Percentiles rank a stretch among this genome's conserved stretches.
phyloP scores from a whole-genome alignment of 2,888 invertebrate species.

The Papilio gigon region DNA sequence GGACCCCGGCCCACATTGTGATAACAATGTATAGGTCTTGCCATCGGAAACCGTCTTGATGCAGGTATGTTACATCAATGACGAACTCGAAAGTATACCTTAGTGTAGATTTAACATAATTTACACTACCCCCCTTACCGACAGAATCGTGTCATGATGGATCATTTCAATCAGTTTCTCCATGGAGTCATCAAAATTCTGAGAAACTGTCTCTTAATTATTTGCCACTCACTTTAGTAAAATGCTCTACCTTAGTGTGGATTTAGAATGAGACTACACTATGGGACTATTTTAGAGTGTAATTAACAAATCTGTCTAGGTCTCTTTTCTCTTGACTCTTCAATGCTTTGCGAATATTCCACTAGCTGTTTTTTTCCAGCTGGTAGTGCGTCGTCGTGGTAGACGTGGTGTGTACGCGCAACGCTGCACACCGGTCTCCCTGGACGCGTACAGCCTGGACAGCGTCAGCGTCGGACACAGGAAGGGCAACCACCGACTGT shows the following conservation, averaged over 20 bases:
- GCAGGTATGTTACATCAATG: not conserved
- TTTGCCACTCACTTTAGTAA: too few relatives aligned
- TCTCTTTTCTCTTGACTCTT: not conserved
- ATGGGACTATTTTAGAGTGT: too few relatives aligned
- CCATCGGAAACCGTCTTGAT: constrained; percentile 30
- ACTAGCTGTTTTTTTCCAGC: constrained; percentile 65
- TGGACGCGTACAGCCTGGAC: constrained; percentile 95
- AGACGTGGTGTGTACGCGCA: constrained; percentile 92
- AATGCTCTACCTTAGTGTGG: not conserved
- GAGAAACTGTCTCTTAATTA: too few relatives aligned
- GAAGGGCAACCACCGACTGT: constrained; percentile 84
- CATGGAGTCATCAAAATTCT: too few relatives aligned
- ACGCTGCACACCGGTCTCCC: constrained; percentile 92
- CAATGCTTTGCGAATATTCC: not conserved
- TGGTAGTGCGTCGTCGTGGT: constrained; percentile 90
- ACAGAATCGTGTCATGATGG: too few relatives aligned
- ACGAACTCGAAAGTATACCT: not conserved
- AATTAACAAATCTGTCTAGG: too few relatives aligned
- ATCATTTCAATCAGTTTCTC: too few relatives aligned
- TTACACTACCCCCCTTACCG: too few relatives aligned
- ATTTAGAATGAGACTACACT: too few relatives aligned
- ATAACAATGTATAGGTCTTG: constrained; percentile 5
- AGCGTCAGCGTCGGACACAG: constrained; percentile 93
- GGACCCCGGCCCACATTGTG: not conserved
- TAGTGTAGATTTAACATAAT: not conserved